Conservation (phyloP, 2,113 vertebrate genomes). For the Carassius auratus region DNA sequence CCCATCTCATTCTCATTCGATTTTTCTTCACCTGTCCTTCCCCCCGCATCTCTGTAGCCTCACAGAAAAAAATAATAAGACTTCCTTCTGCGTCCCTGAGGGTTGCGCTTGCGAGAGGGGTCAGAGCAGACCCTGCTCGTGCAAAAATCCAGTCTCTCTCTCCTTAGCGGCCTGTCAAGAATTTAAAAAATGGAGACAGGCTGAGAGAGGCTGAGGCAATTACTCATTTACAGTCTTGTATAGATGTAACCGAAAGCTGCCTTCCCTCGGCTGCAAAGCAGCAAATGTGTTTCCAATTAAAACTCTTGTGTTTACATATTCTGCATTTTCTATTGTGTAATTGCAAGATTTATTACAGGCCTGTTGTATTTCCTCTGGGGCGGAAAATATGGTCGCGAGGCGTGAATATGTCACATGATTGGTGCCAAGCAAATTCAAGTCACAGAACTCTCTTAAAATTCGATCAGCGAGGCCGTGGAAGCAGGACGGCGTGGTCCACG, state of each 20-base stretch:
- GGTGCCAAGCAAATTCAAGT: constrained; percentile 3
- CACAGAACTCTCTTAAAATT: constrained; percentile 14
- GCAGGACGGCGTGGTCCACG: background rate
- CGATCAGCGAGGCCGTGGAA: constrained; percentile 20
- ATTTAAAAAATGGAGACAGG: constrained; percentile 48
- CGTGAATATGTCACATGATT: constrained; percentile 25
- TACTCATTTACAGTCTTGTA: constrained; percentile 50
- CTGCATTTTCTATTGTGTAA: constrained; percentile 45
- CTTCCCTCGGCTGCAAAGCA: constrained; percentile 9
- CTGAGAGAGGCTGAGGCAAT: constrained; percentile 45
- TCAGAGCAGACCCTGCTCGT: constrained; percentile 43
- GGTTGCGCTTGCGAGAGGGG: constrained; percentile 48
- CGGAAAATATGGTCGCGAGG: background rate
- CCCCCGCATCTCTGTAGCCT: constrained; percentile 37
- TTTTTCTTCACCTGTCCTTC: constrained; percentile 45
- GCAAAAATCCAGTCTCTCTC: constrained; percentile 28
- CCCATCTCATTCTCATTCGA: constrained; percentile 26
- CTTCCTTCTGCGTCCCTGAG: constrained; percentile 30
- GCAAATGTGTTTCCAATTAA: constrained; percentile 57
- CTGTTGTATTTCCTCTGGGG: constrained; percentile 42
- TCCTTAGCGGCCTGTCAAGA: constrained; percentile 38
- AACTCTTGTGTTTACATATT: constrained; percentile 37
- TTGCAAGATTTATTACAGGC: constrained; percentile 14
- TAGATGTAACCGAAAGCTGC: constrained; percentile 5
- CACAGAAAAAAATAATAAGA: constrained; percentile 40